phyloP scores from a whole-genome alignment of 92 coral and sea anemone species.

The Zoanthus solanderi region DNA sequence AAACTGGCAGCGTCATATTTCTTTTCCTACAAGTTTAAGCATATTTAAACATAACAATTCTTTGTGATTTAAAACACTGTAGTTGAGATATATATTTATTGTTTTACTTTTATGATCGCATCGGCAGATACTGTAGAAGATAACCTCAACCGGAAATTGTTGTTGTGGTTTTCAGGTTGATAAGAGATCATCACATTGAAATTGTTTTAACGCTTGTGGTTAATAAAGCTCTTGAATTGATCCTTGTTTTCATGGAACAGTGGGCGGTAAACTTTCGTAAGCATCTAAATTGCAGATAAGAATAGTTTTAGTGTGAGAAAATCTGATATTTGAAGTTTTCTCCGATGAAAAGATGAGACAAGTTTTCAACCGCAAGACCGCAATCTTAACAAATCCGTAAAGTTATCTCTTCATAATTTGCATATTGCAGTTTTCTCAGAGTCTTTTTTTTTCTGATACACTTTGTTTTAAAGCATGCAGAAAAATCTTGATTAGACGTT shows the following conservation, averaged over 20 bases:
- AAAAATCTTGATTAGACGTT: too few relatives aligned
- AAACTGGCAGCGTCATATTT: neutral
- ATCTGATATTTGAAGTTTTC: neutral
- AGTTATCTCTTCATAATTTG: too few relatives aligned
- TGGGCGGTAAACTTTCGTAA: neutral
- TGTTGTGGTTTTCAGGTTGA: slow-evolving; percentile 6
- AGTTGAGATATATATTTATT: neutral
- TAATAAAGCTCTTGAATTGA: slow-evolving; percentile 6
- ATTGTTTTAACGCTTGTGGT: slow-evolving; percentile 18
- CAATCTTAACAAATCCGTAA: too few relatives aligned
- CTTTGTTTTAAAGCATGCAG: too few relatives aligned
- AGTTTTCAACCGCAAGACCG: too few relatives aligned
- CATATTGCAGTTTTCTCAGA: too few relatives aligned
- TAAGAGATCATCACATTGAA: neutral
- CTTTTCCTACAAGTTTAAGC: neutral
- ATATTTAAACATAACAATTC: too few relatives aligned
- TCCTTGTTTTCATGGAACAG: neutral
- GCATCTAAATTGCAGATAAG: neutral
- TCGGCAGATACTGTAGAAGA: slow-evolving; percentile 5
- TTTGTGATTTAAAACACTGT: neutral
- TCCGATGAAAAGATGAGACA: neutral
- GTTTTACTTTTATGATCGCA: neutral
- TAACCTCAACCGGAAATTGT: slow-evolving; percentile 32
- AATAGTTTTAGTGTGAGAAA: neutral
- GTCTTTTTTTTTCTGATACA: too few relatives aligned